Conservation (phyloP, 2,888 invertebrate genomes). For the Spilarctia lutea region DNA sequence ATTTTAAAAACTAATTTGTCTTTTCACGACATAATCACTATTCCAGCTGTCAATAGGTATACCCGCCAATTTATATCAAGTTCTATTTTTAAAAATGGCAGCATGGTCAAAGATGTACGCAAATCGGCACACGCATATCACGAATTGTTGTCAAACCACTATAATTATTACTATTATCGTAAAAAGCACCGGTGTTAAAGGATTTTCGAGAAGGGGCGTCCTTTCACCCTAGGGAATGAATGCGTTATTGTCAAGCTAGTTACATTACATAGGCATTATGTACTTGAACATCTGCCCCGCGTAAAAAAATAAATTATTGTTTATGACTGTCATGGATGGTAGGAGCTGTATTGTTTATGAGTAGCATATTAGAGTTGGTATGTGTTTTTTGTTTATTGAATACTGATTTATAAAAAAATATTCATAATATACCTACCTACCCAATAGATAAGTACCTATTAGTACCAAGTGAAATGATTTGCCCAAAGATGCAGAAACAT, state of each 20-base stretch:
- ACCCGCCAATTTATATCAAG: not conserved
- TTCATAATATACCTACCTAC: no score
- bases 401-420: not conserved
- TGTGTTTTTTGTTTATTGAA: not conserved
- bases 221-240: constrained; percentile 51
- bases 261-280: constrained; percentile 61
- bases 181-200: constrained; percentile 60
- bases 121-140: constrained; percentile 37
- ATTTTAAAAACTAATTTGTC: not conserved
- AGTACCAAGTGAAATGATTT: no score
- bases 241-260: constrained; percentile 60
- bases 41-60: constrained; percentile 1
- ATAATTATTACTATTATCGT: constrained; percentile 72
- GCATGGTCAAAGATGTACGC: not conserved
- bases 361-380: constrained; percentile 1
- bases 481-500: no score
- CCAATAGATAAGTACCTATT: no score
- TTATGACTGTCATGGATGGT: constrained; percentile 61
- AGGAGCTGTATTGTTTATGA: constrained; percentile 44
- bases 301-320: constrained; percentile 62
- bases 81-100: constrained; percentile 2
- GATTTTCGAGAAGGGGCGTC: constrained; percentile 63
- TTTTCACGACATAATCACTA: not conserved
- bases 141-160: constrained; percentile 61
- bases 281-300: constrained; percentile 73